Conservation (phyloP, 2,888 invertebrate species). For the Lasioglossum leucozonium region DNA sequence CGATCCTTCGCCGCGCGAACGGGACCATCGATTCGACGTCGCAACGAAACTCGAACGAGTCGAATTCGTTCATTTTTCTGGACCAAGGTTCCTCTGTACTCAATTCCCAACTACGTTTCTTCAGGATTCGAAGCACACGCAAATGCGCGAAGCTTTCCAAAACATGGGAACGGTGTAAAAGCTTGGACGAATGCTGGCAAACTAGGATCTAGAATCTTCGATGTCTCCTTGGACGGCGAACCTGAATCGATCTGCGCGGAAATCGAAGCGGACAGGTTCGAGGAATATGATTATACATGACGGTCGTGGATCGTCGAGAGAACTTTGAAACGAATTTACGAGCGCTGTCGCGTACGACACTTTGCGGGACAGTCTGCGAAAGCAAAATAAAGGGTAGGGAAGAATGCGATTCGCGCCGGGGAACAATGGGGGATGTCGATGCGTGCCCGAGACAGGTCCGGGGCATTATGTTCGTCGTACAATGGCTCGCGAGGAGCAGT, state of each 20-base stretch:
- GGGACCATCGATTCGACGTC: not conserved
- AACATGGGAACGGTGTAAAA: too few species aligned
- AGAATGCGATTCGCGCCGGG: slow-evolving; percentile 75
- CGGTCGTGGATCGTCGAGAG: not conserved
- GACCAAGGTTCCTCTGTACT: too few species aligned
- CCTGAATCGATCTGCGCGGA: too few species aligned
- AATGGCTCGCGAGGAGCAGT: slow-evolving; percentile 69
- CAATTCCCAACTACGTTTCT: too few species aligned
- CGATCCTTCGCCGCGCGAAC: not conserved
- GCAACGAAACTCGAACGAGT: too few species aligned
- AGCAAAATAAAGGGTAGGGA: slow-evolving; percentile 57
- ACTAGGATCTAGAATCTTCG: too few species aligned
- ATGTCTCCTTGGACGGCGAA: too few species aligned
- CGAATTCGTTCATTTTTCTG: too few species aligned
- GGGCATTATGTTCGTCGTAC: slow-evolving; percentile 76
- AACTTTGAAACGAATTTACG: slow-evolving; percentile 25
- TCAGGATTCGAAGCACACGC: too few species aligned
- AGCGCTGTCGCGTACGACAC: slow-evolving; percentile 65
- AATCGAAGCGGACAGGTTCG: not conserved
- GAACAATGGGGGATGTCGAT: slow-evolving; percentile 78
- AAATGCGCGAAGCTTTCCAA: too few species aligned
- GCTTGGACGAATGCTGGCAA: too few species aligned
- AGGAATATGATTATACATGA: not conserved
- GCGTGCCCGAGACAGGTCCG: slow-evolving; percentile 80
- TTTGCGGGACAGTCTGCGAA: slow-evolving; percentile 64